These are phyloP conservation scores for Microhierax caerulescens DNA, from an alignment of 2,797 vertebrate species.

Conservation along the genomic window DNA sequence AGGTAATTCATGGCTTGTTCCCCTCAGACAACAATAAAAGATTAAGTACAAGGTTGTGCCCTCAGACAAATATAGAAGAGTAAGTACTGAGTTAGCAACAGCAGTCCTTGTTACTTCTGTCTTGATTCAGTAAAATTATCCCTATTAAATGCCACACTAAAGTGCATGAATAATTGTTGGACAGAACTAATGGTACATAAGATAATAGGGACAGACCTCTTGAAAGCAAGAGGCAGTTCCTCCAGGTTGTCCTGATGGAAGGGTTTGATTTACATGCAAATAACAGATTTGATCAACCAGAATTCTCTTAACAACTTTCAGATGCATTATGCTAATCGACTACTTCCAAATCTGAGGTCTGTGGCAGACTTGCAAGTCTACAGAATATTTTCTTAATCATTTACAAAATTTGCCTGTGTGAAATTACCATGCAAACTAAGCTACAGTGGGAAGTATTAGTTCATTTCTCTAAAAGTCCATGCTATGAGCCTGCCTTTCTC, in stretches of 20 bases:
- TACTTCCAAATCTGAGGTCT: not conserved
- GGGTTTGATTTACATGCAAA: not conserved
- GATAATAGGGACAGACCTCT: not conserved
- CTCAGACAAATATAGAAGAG: not conserved
- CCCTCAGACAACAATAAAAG: not conserved
- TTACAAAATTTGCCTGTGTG: not conserved
- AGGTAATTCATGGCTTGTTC: slow-evolving; percentile 60
- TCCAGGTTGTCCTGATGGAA: not conserved
- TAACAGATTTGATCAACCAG: not conserved
- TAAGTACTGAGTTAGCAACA: not conserved
- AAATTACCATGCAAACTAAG: not conserved
- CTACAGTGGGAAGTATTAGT: not conserved
- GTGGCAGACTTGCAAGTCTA: not conserved
- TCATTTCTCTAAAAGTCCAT: not conserved
- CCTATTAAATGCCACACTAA: not conserved
- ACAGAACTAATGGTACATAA: not conserved
- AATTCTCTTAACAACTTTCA: not conserved
- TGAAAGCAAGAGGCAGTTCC: not conserved
- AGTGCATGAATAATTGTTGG: not conserved
- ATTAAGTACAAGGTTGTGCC: not conserved
- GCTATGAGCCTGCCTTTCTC: not conserved
- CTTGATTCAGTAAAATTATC: not conserved
- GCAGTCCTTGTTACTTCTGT: not conserved
- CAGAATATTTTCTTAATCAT: not conserved
- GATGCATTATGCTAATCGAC: not conserved